These are phyloP conservation scores for Bos javanicus DNA, from an alignment of 2,113 vertebrate species.

Conservation along the genomic window DNA sequence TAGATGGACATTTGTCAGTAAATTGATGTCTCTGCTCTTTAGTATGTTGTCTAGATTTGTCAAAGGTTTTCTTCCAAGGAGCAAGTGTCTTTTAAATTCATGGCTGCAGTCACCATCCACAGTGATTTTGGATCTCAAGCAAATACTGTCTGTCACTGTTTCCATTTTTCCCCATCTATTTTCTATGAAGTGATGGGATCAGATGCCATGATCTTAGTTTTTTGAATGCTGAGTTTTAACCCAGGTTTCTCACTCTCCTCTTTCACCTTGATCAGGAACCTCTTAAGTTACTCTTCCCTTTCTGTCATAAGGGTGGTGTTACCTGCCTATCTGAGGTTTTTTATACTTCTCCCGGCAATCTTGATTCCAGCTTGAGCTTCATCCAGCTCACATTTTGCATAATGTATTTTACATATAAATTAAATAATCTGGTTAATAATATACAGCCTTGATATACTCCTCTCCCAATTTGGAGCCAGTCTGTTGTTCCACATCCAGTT, in stretches of 20 bases:
- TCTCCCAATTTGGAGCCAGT: neutral
- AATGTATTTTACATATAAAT: neutral
- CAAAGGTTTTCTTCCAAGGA: neutral
- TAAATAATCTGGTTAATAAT: neutral
- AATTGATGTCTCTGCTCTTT: neutral
- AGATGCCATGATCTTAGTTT: neutral
- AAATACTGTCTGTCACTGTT: neutral
- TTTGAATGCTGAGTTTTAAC: neutral
- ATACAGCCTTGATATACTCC: neutral
- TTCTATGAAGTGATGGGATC: neutral
- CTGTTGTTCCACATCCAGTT: neutral
- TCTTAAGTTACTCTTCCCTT: neutral
- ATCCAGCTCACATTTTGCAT: neutral
- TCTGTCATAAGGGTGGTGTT: neutral
- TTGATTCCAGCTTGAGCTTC: neutral
- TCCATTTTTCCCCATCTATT: neutral
- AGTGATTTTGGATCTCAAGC: neutral
- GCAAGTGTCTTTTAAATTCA: neutral
- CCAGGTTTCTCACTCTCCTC: neutral
- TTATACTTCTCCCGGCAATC: neutral
- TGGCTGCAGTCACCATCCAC: accelerated
- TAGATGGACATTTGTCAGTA: neutral
- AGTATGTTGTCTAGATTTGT: neutral
- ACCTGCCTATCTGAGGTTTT: neutral
- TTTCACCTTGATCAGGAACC: neutral